Conservation (phyloP, 64 coral and sea anemone species). For the Montipora cactus region DNA sequence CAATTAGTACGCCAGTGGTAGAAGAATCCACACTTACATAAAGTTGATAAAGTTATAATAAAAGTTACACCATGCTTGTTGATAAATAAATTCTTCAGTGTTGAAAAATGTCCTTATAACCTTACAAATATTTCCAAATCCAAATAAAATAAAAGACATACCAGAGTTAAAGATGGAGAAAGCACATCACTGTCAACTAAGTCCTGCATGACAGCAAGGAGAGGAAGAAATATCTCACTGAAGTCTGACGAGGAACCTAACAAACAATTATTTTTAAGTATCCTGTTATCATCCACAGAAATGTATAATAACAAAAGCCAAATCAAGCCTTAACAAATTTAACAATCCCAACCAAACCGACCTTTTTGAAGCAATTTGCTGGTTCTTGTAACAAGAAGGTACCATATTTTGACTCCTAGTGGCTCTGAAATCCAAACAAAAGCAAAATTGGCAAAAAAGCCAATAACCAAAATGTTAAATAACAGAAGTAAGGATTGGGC, state of each 20-base stretch:
- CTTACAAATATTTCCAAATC: not conserved
- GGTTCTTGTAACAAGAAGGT: constrained; percentile 2
- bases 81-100: too few species aligned
- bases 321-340: not conserved
- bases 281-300: not conserved
- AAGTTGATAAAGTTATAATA: too few species aligned
- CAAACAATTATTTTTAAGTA: not conserved
- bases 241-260: constrained; percentile 52
- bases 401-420: constrained; percentile 29
- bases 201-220: constrained; percentile 56
- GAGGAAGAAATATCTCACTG: constrained; percentile 34
- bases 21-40: too few species aligned
- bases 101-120: too few species aligned
- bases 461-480: not conserved
- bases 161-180: constrained; percentile 35
- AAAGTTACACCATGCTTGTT: too few species aligned
- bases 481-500: too few species aligned
- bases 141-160: not conserved
- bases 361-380: constrained; percentile 30
- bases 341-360: not conserved
- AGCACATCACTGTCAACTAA: constrained; percentile 61
- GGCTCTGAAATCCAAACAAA: not conserved
- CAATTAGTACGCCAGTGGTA: too few species aligned
- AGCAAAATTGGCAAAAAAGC: not conserved
- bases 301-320: not conserved